These are phyloP conservation scores for Caenorhabditis parvicauda DNA, from an alignment of 2,888 invertebrate genomes.

Conservation along the genomic window DNA sequence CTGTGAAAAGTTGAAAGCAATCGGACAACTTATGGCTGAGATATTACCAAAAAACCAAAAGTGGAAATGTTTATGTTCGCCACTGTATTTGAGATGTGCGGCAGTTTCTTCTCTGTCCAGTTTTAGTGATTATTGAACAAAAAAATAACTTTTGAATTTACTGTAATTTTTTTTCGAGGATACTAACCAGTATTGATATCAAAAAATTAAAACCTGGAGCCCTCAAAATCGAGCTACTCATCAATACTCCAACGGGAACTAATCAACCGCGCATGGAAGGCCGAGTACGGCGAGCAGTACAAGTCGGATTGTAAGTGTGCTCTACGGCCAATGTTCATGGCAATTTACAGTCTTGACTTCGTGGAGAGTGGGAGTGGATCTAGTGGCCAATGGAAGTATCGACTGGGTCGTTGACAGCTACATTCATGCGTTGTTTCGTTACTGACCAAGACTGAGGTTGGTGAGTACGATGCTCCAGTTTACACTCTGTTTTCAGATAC, in stretches of 20 bases:
- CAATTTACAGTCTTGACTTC: slow-evolving; percentile 40
- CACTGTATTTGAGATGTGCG: too few relatives aligned
- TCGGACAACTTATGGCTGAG: too few relatives aligned
- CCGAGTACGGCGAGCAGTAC: slow-evolving; percentile 61
- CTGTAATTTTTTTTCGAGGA: too few relatives aligned
- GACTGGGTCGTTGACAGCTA: slow-evolving; percentile 52
- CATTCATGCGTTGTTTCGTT: slow-evolving; percentile 46
- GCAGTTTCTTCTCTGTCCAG: too few relatives aligned
- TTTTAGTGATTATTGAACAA: too few relatives aligned
- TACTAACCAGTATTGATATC: too few relatives aligned
- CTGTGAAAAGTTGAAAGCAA: too few relatives aligned
- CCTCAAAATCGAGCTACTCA: slow-evolving; percentile 54
- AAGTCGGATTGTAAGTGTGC: slow-evolving; percentile 49
- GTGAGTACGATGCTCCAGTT: too few relatives aligned
- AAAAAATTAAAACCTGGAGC: slow-evolving; percentile 59
- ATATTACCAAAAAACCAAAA: too few relatives aligned
- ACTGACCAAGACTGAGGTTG: slow-evolving; percentile 46
- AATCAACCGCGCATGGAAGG: slow-evolving; percentile 49
- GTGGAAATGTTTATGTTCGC: too few relatives aligned
- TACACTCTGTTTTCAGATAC: slow-evolving; percentile 40
- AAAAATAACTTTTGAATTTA: too few relatives aligned
- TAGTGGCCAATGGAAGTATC: slow-evolving; percentile 48
- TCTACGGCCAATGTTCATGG: too few relatives aligned
- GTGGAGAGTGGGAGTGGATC: slow-evolving; percentile 45
- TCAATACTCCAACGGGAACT: slow-evolving; percentile 42